Evolutionary conservation across 2,797 vertebrate species (phyloP).

Genomic region (Acipenser transmontanus): DNA sequence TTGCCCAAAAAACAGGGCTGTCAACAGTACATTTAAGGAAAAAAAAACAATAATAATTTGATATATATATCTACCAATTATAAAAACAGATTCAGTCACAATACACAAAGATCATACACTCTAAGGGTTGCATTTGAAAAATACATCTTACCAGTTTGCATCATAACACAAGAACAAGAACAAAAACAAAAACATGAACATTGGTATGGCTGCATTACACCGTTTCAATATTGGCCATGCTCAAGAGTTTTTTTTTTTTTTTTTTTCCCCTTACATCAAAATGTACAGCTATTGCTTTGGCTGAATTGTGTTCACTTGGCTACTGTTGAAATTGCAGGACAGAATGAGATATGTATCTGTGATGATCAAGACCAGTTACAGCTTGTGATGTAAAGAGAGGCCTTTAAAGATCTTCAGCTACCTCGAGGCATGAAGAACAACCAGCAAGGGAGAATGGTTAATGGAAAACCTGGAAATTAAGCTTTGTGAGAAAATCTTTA

Average conservation of each 20-base stretch:
- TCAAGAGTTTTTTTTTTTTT: too few species aligned
- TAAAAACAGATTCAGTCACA: constrained; percentile 3
- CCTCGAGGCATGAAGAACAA: not conserved
- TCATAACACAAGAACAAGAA: not conserved
- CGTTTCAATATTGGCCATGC: not conserved
- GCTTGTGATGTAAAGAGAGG: too few species aligned
- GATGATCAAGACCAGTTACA: too few species aligned
- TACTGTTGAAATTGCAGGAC: too few species aligned
- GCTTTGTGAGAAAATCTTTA: not conserved
- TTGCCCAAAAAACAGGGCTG: not conserved
- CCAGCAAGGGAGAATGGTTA: not conserved
- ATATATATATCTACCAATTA: not conserved
- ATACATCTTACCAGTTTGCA: not conserved
- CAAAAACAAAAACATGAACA: not conserved
- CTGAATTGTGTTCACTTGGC: too few species aligned
- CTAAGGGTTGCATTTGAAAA: too few species aligned
- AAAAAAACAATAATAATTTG: too few species aligned
- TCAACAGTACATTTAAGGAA: not conserved
- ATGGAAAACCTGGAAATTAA: not conserved
- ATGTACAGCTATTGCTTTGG: too few species aligned
- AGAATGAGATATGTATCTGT: too few species aligned
- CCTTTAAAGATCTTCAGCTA: not conserved
- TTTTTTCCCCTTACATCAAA: too few species aligned
- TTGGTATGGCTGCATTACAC: not conserved
- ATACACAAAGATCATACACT: not conserved